Conservation (phyloP, 64 coral and sea anemone species). For the Pocillopora damicornis region DNA sequence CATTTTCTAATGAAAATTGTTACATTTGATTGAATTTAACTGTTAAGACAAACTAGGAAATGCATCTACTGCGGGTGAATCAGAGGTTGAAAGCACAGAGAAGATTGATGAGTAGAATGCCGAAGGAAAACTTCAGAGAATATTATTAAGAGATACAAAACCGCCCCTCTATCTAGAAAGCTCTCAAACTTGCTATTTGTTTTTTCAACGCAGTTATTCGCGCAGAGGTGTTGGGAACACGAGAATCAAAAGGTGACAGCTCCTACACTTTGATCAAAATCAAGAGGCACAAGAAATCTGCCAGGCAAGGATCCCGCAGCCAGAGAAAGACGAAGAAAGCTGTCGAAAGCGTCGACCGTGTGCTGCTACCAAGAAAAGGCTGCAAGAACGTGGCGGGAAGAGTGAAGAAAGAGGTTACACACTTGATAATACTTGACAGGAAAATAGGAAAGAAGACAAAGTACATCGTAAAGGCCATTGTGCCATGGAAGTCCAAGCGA, state of each 20-base stretch:
- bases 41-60: too few relatives aligned
- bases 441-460: background rate
- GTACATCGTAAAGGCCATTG: constrained; percentile 10
- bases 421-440: constrained; percentile 9
- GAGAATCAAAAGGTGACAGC: background rate
- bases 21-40: too few relatives aligned
- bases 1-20: too few relatives aligned
- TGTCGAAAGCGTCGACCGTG: background rate
- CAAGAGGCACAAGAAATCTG: background rate
- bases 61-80: too few relatives aligned
- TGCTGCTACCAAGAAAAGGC: background rate
- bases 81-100: too few relatives aligned
- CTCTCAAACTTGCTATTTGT: background rate
- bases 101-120: too few relatives aligned
- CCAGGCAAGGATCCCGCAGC: background rate
- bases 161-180: too few relatives aligned
- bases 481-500: background rate
- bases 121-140: too few relatives aligned
- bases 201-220: background rate
- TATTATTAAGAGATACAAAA: too few relatives aligned
- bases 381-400: background rate
- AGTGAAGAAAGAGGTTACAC: background rate
- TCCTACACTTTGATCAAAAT: background rate
- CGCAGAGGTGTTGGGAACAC: background rate
- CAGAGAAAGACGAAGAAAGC: background rate